Conservation (phyloP, 2,888 invertebrate genomes). For the Deilephila elpenor region DNA sequence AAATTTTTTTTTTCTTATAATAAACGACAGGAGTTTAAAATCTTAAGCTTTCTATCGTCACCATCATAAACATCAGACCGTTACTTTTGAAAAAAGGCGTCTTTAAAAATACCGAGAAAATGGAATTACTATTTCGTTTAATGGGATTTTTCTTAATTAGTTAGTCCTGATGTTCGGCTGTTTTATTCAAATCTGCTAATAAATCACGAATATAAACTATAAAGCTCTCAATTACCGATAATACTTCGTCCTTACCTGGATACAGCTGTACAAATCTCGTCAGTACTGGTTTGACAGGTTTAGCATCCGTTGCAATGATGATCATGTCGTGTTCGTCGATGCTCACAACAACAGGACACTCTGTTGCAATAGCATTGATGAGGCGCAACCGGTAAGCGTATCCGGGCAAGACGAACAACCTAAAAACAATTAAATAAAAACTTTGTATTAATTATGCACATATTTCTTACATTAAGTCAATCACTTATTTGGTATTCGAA, state of each 20-base stretch:
- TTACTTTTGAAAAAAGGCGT: no score
- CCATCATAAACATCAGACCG: no score
- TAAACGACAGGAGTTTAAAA: no score
- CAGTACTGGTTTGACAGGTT: slow-evolving; percentile 72
- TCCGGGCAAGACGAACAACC: slow-evolving; percentile 74
- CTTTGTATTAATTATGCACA: not conserved
- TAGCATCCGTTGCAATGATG: slow-evolving; percentile 82
- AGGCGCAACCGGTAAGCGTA: slow-evolving; percentile 82
- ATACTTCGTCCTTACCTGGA: slow-evolving; percentile 70
- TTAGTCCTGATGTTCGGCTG: not conserved
- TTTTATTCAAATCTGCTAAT: not conserved
- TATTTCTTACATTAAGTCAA: not conserved
- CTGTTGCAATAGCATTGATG: slow-evolving; percentile 82
- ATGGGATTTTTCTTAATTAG: no score
- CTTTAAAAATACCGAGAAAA: no score
- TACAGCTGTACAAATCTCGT: slow-evolving; percentile 71
- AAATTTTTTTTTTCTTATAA: no score
- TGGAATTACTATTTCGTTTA: no score
- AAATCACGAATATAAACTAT: not conserved
- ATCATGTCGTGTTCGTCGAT: slow-evolving; percentile 80
- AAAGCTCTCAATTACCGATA: not conserved
- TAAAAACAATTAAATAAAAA: slow-evolving; percentile 50
- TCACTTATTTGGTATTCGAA: no score
- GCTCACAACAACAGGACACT: slow-evolving; percentile 77
- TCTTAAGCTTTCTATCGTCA: no score